These are phyloP conservation scores for Bufo bufo DNA, from an alignment of 2,113 vertebrate genomes.

Conservation along the genomic window DNA sequence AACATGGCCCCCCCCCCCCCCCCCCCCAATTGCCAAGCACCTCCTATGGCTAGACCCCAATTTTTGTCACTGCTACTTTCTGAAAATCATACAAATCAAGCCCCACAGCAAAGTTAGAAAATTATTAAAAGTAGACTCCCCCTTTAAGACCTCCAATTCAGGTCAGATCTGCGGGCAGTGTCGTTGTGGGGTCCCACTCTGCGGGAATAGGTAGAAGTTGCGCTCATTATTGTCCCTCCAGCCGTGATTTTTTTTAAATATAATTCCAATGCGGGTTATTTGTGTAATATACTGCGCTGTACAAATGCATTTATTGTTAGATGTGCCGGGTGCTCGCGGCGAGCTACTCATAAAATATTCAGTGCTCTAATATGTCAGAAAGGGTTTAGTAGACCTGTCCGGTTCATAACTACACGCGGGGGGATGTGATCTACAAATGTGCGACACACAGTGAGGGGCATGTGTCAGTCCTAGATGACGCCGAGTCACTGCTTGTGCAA, in stretches of 20 bases:
- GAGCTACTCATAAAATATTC: constrained; percentile 29
- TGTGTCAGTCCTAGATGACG: not conserved
- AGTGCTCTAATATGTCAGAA: constrained; percentile 6
- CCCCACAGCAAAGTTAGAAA: no score
- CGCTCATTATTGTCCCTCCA: not conserved
- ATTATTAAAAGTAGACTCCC: no score
- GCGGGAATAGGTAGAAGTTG: no score
- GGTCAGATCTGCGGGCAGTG: no score
- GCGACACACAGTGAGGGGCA: not conserved
- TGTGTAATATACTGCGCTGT: not conserved
- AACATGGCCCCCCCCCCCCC: no score
- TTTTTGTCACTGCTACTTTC: no score
- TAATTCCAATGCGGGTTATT: not conserved
- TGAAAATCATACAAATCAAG: no score
- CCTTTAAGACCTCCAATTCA: no score
- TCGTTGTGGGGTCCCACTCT: no score
- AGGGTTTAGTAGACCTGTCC: not conserved
- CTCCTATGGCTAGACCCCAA: no score
- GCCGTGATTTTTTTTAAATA: not conserved
- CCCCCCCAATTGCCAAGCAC: no score
- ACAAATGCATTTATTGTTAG: not conserved
- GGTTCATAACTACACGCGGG: not conserved
- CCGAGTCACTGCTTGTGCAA: not conserved
- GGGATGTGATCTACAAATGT: not conserved
- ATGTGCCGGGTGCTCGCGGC: constrained; percentile 7